Evolutionary conservation across 2,888 invertebrate genomes (phyloP), one percentile per base, ranked within the genome.

Genomic region (Cecidostiba fungosa): DNA sequence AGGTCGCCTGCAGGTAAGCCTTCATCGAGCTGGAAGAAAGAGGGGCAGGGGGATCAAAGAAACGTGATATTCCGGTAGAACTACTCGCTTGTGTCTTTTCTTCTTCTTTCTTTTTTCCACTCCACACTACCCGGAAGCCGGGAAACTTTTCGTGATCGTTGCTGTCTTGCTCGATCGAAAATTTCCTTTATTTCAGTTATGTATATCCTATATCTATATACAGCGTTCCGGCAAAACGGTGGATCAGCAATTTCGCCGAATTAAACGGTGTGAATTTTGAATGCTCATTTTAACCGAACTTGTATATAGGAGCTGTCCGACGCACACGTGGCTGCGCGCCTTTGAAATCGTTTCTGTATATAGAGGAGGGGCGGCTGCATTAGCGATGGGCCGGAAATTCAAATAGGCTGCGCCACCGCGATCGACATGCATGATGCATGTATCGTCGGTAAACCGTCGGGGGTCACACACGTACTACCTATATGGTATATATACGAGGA

Each of bases 351-450:
- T 39, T 43, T 12, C 36, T 72, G 12, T 72, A n/a, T 14, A n/a
- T 23, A 19, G 36, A 10, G 36, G 29, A 10, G n/a, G 62, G 50
- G 77, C 26, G 43, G 39, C 77, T 76, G 82, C 82, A 85, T 87
- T 86, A 85, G 85, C 70, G 77, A 86, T 62, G 73, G 70, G 29
- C 43, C 83, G 83, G 86, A 79, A 87, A 86, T 84, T 88, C 85
- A 86, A 87, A 82, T 84, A 70, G 78, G 79, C 81, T 50, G 69
- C 54, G 70, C n/a, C 72, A 43, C 80, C 69, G 8, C 29, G 85
- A 79, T 78, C 62, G 72, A 78, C 83, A 79, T 82, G 74, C 76
- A 86, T 85, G 72, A 85, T 87, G 80, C 80, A 85, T 77, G 29
- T 79, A 47, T 66, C 69, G 76, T 23, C 29, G 70, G 69, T 72